Conservation (phyloP, 2,888 invertebrate genomes). For the Gastracanthus pulcherrimus region DNA sequence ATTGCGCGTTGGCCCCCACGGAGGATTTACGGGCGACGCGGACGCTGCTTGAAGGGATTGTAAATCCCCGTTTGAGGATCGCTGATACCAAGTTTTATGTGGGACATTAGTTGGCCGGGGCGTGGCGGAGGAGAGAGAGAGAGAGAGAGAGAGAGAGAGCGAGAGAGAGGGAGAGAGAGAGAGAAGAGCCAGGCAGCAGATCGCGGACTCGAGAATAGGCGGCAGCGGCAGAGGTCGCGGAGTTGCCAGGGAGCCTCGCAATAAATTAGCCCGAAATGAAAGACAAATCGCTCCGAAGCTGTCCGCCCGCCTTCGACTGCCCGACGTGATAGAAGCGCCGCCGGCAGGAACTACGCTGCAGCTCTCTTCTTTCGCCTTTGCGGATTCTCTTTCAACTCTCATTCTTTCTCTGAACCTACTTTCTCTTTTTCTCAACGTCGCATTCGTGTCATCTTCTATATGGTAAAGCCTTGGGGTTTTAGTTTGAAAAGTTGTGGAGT, state of each 20-base stretch:
- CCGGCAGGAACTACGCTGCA: constrained; percentile 71
- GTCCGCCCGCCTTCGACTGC: constrained; percentile 75
- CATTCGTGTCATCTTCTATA: too few species aligned
- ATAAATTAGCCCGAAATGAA: constrained; percentile 78
- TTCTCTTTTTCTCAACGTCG: neutral
- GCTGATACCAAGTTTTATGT: constrained; percentile 78
- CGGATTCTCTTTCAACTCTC: neutral
- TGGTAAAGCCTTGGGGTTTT: too few species aligned
- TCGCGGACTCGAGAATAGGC: constrained; percentile 66
- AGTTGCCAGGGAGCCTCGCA: constrained; percentile 72
- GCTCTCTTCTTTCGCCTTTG: constrained; percentile 60
- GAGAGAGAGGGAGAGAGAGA: too few species aligned
- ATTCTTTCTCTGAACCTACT: too few species aligned
- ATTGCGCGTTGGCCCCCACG: constrained; percentile 74
- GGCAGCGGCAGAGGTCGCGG: too few species aligned
- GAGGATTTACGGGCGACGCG: constrained; percentile 75
- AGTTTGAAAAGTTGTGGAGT: too few species aligned
- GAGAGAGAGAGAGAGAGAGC: constrained; percentile 20
- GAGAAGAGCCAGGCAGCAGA: too few species aligned
- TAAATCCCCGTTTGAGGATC: constrained; percentile 78
- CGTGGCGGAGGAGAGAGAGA: constrained; percentile 71
- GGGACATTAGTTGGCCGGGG: constrained; percentile 77
- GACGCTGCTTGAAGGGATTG: constrained; percentile 77
- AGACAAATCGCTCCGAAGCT: constrained; percentile 77
- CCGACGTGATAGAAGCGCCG: constrained; percentile 75